Conservation (phyloP, 2,113 vertebrate genomes). For the Helogale parvula region DNA sequence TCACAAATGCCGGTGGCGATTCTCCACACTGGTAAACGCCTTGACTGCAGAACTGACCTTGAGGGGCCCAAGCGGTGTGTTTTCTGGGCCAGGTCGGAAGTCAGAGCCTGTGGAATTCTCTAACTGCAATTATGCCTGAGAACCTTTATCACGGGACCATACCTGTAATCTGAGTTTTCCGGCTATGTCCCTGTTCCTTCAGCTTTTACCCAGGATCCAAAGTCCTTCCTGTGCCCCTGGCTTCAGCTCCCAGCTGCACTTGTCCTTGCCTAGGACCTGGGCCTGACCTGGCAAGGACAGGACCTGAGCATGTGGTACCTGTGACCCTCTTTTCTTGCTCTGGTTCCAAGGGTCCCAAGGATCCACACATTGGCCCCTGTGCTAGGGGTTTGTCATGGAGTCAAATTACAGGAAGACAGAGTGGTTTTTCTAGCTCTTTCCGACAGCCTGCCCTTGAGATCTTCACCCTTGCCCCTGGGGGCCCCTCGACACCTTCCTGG, state of each 20-base stretch:
- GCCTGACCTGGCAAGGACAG: neutral
- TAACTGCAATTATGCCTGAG: neutral
- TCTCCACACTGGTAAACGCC: neutral
- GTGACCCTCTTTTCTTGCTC: neutral
- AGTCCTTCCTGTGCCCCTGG: neutral
- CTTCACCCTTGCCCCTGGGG: neutral
- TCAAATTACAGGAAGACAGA: neutral
- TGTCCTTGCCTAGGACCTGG: neutral
- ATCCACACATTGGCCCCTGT: neutral
- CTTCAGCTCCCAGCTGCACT: neutral
- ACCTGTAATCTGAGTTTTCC: neutral
- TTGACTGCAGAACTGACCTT: neutral
- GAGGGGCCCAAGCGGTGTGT: neutral
- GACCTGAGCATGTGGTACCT: no score
- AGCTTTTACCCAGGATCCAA: neutral
- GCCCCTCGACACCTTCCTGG: rapidly evolving
- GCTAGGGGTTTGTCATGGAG: neutral
- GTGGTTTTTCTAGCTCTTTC: neutral
- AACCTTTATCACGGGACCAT: rapidly evolving
- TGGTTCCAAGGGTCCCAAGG: neutral
- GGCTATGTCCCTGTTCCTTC: neutral
- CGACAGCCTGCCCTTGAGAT: no score
- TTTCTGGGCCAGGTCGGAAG: neutral
- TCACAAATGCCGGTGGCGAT: neutral
- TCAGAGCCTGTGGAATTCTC: neutral